Conservation (phyloP, 2,113 vertebrate species). For the Oncorhynchus tshawytscha region DNA sequence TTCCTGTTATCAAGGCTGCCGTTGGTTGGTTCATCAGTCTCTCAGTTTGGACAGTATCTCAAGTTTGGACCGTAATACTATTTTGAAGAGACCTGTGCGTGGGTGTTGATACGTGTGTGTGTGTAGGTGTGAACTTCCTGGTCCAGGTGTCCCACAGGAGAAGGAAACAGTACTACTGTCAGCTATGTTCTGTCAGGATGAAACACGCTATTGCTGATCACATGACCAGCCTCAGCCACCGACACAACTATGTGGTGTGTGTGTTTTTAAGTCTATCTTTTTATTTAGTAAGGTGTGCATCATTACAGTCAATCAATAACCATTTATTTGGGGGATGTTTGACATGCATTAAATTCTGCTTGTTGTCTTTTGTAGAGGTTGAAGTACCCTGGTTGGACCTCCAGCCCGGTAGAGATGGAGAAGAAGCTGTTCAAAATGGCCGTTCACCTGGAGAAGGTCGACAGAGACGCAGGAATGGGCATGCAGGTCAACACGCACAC, state of each 20-base stretch:
- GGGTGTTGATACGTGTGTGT: too few species aligned
- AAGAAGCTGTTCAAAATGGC: slow-evolving; percentile 13
- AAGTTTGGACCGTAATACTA: too few species aligned
- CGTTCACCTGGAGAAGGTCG: slow-evolving; percentile 20
- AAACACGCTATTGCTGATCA: slow-evolving; percentile 8
- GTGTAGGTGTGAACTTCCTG: slow-evolving; percentile 38
- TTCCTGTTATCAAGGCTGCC: too few species aligned
- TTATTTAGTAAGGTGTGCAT: not conserved
- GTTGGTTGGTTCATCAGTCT: too few species aligned
- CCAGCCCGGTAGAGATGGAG: not conserved
- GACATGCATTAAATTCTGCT: not conserved
- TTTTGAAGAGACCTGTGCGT: too few species aligned
- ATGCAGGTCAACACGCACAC: slow-evolving; percentile 28
- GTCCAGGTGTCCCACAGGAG: slow-evolving; percentile 22
- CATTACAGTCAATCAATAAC: not conserved
- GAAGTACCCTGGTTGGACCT: slow-evolving; percentile 22
- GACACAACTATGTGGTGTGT: slow-evolving; percentile 47
- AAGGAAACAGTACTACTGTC: slow-evolving; percentile 52
- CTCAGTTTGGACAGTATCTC: too few species aligned
- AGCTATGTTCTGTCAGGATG: slow-evolving; percentile 47
- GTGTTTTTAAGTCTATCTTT: not conserved
- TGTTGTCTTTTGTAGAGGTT: slow-evolving; percentile 29
- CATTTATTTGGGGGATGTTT: not conserved
- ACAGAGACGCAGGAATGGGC: slow-evolving; percentile 3
- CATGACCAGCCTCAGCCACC: not conserved